Evolutionary conservation across 2,797 vertebrate species (phyloP).

Genomic region (Brachyrhaphis roseni): DNA sequence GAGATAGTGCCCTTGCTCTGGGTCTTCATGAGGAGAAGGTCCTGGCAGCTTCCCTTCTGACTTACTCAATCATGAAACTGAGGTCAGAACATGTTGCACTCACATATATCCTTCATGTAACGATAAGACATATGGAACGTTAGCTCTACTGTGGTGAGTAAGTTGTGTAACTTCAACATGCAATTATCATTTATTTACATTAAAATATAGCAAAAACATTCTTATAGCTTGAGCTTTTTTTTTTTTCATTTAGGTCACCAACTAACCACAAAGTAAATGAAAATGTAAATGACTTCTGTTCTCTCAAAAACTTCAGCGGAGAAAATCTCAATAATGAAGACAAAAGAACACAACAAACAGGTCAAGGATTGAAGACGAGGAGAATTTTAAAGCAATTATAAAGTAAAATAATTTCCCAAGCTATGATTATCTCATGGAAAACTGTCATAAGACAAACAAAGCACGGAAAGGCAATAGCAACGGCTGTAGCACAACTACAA

Average conservation of each 20-base stretch:
- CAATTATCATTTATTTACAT: conserved; percentile 17
- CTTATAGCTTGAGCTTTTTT: not conserved
- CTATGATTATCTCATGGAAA: not conserved
- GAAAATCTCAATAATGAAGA: not conserved
- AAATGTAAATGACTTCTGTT: not conserved
- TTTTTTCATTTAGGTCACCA: not conserved
- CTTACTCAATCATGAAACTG: conserved; percentile 75
- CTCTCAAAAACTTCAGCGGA: not conserved
- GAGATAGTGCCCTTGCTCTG: conserved; percentile 84
- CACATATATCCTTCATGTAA: conserved; percentile 20
- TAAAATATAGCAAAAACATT: not conserved
- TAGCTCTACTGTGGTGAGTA: conserved; percentile 18
- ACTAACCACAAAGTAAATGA: not conserved
- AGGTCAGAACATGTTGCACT: conserved; percentile 57
- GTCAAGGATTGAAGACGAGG: not conserved
- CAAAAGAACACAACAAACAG: not conserved
- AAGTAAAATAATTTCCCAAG: not conserved
- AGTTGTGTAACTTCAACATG: conserved; percentile 18
- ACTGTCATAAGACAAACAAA: not conserved
- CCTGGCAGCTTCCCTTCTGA: conserved; percentile 72
- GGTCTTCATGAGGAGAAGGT: conserved; percentile 78
- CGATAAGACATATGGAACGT: conserved; percentile 16
- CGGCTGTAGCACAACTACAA: not conserved
- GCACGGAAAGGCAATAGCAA: not conserved
- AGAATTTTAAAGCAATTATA: not conserved